Conservation (phyloP, 2,888 invertebrate species). For the Habroteleia sp. region DNA sequence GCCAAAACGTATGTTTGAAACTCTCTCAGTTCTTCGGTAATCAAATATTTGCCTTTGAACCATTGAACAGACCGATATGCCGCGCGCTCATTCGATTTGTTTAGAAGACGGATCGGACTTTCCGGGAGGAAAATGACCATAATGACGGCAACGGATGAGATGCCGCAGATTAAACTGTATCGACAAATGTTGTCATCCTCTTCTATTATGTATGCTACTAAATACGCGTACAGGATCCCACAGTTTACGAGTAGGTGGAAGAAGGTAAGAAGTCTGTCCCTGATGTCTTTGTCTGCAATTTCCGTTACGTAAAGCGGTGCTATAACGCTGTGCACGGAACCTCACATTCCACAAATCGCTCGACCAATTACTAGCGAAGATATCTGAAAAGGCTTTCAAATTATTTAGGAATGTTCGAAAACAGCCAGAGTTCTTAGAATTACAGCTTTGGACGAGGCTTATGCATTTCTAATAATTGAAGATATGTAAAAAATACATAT, state of each 20-base stretch:
- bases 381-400: slow-evolving; percentile 34
- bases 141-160: slow-evolving; percentile 68
- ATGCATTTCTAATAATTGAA: no score
- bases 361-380: slow-evolving; percentile 70
- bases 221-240: slow-evolving; percentile 75
- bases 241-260: slow-evolving; percentile 73
- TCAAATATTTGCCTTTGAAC: slow-evolving; percentile 66
- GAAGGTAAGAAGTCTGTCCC: slow-evolving; percentile 69
- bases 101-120: slow-evolving; percentile 71
- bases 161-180: slow-evolving; percentile 72
- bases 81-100: slow-evolving; percentile 63
- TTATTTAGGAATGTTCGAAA: neutral
- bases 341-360: slow-evolving; percentile 70
- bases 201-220: slow-evolving; percentile 64
- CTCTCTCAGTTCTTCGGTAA: slow-evolving; percentile 69
- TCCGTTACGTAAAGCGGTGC: slow-evolving; percentile 74
- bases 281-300: slow-evolving; percentile 69
- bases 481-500: no score
- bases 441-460: no score
- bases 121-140: slow-evolving; percentile 70
- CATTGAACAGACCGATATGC: slow-evolving; percentile 70
- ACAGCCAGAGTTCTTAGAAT: no score
- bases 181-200: slow-evolving; percentile 65
- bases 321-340: slow-evolving; percentile 70
- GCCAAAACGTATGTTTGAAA: slow-evolving; percentile 62